Evolutionary conservation across 2,113 vertebrate genomes (phyloP), one percentile per base, ranked within the genome.

Genomic region (Forbesichthys agassizii): DNA sequence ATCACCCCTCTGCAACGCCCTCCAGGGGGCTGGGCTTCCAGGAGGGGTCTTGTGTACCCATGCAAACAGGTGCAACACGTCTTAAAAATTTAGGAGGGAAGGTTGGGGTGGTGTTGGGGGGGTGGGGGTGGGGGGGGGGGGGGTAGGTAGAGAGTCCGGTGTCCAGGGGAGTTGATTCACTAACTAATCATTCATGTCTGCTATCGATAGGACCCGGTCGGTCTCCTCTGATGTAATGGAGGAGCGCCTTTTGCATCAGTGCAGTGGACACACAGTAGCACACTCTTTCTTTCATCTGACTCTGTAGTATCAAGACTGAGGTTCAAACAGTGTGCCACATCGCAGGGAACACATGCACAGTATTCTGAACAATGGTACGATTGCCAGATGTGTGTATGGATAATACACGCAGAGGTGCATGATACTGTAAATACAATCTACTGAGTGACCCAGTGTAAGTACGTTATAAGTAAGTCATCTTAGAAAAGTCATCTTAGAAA

Each of bases 61-160:
- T 91, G 90, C 89, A 92, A 92, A 92, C 90, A 91, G 90, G 89
- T 89, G 88, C 89, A 92, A 91, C 87, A 85, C 61, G 80, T 89
- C 88, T 81, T 66, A 85, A 76, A 88, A 90, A 87, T 88, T 87
- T 83, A 89, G 73, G 76, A 73, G 79, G 36, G 66, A 68, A 70
- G 73, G 61, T 79, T 5, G 53, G 66, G 75, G 77, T 1, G 27
- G 75, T 18, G 56, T 10, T 11, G 12, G 53, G 36, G 27, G 11
- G 3, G 63, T 18, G 66, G 60, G n/a, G 56, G 8, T 12, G 55
- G 54, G 20, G 42, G 49, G 55, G 53, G 53, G 52, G 47, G 16
- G 4, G 9, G n/a, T 66, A 73, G 78, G 84, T 66, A 65, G 73
- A 75, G 42, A 66, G 73, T 61, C 80, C 58, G 79, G 36, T 5